These are phyloP conservation scores for Drosophila flavopinicola DNA, from an alignment of 2,888 invertebrate genomes.

Conservation along the genomic window DNA sequence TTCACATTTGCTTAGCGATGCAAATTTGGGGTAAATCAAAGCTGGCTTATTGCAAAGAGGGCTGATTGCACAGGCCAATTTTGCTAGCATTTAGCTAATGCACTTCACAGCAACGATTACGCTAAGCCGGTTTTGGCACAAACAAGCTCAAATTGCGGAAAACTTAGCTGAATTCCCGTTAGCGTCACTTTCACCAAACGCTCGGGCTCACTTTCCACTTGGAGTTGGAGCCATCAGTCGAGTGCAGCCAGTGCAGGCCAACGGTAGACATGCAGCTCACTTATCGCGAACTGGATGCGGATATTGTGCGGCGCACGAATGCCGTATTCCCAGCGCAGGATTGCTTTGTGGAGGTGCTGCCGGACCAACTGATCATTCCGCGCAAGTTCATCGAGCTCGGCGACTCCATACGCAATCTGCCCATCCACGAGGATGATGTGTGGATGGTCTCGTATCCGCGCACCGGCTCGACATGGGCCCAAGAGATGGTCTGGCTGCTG, in stretches of 20 bases:
- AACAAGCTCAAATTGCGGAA: slow-evolving; percentile 53
- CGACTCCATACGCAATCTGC: slow-evolving; percentile 89
- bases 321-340: slow-evolving; percentile 88
- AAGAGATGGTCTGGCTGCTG: slow-evolving; percentile 97
- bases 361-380: slow-evolving; percentile 89
- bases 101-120: slow-evolving; percentile 29
- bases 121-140: slow-evolving; percentile 34
- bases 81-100: slow-evolving; percentile 22
- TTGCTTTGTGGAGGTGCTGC: slow-evolving; percentile 90
- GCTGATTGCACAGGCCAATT: too few relatives aligned
- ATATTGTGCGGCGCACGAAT: slow-evolving; percentile 87
- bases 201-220: slow-evolving; percentile 44
- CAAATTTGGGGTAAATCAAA: neutral
- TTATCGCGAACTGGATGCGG: slow-evolving; percentile 87
- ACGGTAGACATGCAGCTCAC: slow-evolving; percentile 68
- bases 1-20: too few relatives aligned
- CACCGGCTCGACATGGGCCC: slow-evolving; percentile 96
- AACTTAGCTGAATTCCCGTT: slow-evolving; percentile 37
- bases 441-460: slow-evolving; percentile 95
- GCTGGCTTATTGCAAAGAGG: neutral
- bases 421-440: slow-evolving; percentile 90
- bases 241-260: slow-evolving; percentile 23
- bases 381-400: slow-evolving; percentile 89
- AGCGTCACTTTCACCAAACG: slow-evolving; percentile 73
- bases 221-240: slow-evolving; percentile 47